Conservation (phyloP, 2,888 invertebrate genomes). For the Epistrophella euchroma region DNA sequence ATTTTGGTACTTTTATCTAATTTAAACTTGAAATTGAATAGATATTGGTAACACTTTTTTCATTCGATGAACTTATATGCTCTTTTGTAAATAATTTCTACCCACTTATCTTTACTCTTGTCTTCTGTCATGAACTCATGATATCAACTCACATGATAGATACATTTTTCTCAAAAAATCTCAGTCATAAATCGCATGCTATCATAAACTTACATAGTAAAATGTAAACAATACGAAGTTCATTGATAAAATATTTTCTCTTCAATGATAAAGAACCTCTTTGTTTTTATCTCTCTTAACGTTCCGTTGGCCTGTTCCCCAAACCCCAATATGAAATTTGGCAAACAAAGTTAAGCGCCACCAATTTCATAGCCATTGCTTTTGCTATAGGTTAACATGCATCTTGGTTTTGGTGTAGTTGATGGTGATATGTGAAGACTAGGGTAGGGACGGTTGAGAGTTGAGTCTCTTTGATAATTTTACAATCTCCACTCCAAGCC, state of each 20-base stretch:
- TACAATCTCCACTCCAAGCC: neutral
- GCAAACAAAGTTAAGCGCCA: neutral
- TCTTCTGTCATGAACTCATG: neutral
- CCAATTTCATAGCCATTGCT: neutral
- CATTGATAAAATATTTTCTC: slow-evolving; percentile 29
- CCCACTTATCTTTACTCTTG: neutral
- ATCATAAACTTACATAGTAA: neutral
- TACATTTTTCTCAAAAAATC: neutral
- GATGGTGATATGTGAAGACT: neutral
- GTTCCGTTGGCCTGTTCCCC: neutral
- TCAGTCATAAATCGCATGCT: neutral
- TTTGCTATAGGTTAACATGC: neutral
- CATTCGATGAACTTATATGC: neutral
- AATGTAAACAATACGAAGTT: slow-evolving; percentile 10
- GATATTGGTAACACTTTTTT: neutral
- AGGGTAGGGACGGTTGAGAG: neutral
- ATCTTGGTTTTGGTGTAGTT: neutral
- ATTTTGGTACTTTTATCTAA: too few relatives aligned
- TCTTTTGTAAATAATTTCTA: neutral
- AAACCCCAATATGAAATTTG: neutral
- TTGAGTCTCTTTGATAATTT: slow-evolving; percentile 28
- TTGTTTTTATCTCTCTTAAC: slow-evolving; percentile 1
- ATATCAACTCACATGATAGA: neutral
- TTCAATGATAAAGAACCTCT: neutral
- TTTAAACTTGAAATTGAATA: neutral